Conservation (phyloP, 2,888 invertebrate genomes). For the Heliconius ethilla region DNA sequence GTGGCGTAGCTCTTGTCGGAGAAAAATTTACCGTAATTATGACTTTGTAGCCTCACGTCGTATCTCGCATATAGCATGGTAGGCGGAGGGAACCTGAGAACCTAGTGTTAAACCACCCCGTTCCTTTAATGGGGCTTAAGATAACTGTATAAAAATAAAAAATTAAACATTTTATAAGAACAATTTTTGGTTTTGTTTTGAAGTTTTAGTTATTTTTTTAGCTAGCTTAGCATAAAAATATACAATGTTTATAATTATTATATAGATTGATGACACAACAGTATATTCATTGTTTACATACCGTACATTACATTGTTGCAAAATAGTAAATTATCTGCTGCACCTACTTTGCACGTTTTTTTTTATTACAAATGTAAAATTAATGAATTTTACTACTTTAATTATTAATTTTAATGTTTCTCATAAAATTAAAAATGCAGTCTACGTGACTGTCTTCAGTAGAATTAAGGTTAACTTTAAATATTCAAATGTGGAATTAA, state of each 20-base stretch:
- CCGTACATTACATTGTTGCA: neutral
- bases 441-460: neutral
- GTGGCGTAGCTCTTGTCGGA: neutral
- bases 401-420: neutral
- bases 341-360: neutral
- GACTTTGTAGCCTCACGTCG: too few species aligned
- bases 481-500: neutral
- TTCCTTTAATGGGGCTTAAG: too few species aligned
- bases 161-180: too few species aligned
- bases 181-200: too few species aligned
- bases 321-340: neutral
- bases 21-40: neutral
- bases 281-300: neutral
- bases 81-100: too few species aligned
- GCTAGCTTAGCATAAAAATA: too few species aligned
- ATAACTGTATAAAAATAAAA: too few species aligned
- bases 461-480: neutral
- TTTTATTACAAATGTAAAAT: neutral
- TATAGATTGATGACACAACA: neutral
- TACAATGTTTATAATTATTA: neutral
- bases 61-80: too few species aligned
- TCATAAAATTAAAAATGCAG: neutral
- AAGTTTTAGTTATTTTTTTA: too few species aligned
- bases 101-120: too few species aligned
- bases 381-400: neutral